These are phyloP conservation scores for Charanyca ferruginea DNA, from an alignment of 2,888 invertebrate genomes.

Conservation along the genomic window DNA sequence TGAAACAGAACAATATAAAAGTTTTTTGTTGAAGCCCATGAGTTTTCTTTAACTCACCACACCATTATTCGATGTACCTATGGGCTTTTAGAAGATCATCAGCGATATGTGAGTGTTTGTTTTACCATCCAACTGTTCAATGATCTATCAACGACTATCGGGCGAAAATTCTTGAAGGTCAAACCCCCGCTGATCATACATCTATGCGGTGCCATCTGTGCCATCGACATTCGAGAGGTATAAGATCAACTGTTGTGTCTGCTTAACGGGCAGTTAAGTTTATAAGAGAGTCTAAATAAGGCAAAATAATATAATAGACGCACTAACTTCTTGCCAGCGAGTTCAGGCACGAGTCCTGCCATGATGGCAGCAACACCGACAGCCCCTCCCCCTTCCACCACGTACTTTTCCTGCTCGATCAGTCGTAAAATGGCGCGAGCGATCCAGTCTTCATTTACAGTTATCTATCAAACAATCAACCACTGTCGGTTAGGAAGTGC, in stretches of 20 bases:
- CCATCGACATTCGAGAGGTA: too few relatives aligned
- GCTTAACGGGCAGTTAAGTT: too few relatives aligned
- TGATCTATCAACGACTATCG: too few relatives aligned
- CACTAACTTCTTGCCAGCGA: slow-evolving; percentile 94
- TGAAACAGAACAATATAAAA: slow-evolving; percentile 72
- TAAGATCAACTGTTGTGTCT: too few relatives aligned
- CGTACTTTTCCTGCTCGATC: slow-evolving; percentile 96
- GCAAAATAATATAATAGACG: background rate
- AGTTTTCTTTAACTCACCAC: background rate
- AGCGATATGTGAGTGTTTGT: too few relatives aligned
- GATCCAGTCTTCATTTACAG: slow-evolving; percentile 96
- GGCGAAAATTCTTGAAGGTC: too few relatives aligned
- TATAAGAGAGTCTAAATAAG: too few relatives aligned
- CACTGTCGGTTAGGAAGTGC: background rate
- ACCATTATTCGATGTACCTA: too few relatives aligned
- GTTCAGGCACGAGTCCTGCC: slow-evolving; percentile 95
- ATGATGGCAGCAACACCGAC: slow-evolving; percentile 96
- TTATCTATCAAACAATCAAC: slow-evolving; percentile 83
- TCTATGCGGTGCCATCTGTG: too few relatives aligned
- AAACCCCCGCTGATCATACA: too few relatives aligned
- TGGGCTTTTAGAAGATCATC: too few relatives aligned
- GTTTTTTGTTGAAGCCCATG: background rate
- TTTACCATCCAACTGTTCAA: too few relatives aligned
- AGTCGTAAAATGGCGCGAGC: slow-evolving; percentile 95
- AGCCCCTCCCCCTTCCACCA: slow-evolving; percentile 98